Evolutionary conservation across 2,888 invertebrate species (phyloP).

Genomic region (Teinopalpus imperialis): DNA sequence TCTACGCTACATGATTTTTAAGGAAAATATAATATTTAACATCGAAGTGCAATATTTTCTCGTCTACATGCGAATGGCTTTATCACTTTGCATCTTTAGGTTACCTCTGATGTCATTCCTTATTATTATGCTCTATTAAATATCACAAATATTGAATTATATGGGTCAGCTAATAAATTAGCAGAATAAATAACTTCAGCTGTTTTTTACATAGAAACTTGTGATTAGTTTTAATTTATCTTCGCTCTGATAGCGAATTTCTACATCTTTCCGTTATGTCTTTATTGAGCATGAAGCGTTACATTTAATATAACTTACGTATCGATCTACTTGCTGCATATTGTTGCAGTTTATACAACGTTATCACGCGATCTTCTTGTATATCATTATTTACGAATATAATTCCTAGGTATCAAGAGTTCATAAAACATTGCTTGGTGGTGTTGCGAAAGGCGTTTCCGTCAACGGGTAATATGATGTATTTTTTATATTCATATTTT

Average conservation of each 20-base stretch:
- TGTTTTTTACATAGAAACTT: conserved; percentile 4
- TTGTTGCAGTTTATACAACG: conserved; percentile 33
- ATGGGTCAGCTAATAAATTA: conserved; percentile 4
- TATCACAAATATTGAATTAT: conserved; percentile 3
- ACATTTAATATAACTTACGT: conserved; percentile 35
- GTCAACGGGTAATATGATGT: not conserved
- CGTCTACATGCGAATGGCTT: conserved; percentile 3
- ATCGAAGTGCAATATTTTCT: not conserved
- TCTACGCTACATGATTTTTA: too few species aligned
- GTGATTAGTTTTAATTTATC: conserved; percentile 18
- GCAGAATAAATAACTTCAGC: not conserved
- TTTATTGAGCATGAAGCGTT: conserved; percentile 37
- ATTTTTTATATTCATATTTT: too few species aligned
- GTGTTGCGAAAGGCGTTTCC: conserved; percentile 1
- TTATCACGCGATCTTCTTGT: conserved; percentile 31
- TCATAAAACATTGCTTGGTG: conserved; percentile 22
- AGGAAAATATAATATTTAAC: too few species aligned
- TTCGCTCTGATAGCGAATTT: conserved; percentile 23
- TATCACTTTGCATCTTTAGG: not conserved
- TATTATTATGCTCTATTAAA: too few species aligned
- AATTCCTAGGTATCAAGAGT: conserved; percentile 32
- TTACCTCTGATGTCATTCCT: conserved; percentile 8
- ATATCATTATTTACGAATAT: conserved; percentile 22
- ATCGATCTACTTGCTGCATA: conserved; percentile 31
- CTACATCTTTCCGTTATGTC: conserved; percentile 32